Percentiles rank a stretch among this genome's conserved stretches.
Evolutionary conservation across 1,140 invertebrate genomes (phyloP).

Genomic region (Aphelenchoides besseyi): DNA sequence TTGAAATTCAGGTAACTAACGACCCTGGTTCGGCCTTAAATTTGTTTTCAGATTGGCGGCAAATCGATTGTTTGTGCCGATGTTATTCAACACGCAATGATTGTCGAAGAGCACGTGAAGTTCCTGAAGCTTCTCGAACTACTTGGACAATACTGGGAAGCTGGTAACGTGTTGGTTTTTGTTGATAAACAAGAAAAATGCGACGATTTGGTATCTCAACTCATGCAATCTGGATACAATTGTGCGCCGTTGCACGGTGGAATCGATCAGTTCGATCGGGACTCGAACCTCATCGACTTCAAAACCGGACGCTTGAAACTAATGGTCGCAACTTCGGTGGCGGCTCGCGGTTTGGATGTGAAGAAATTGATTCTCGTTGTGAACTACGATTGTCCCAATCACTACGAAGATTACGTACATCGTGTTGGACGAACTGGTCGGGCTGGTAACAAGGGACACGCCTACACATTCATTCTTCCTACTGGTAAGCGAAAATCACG

Average conservation of each 20-base stretch:
- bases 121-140: slow-evolving; percentile 95
- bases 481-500: slow-evolving; percentile 80
- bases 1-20: slow-evolving; percentile 77
- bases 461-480: slow-evolving; percentile 92
- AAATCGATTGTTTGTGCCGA: slow-evolving; percentile 95
- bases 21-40: slow-evolving; percentile 67
- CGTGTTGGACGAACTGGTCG: slow-evolving; percentile 80
- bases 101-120: slow-evolving; percentile 89
- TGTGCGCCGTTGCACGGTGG: slow-evolving; percentile 96
- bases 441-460: slow-evolving; percentile 91
- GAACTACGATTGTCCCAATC: slow-evolving; percentile 99
- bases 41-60: slow-evolving; percentile 70
- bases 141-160: slow-evolving; percentile 85
- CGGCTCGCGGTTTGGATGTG: slow-evolving; percentile 91
- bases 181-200: slow-evolving; percentile 98
- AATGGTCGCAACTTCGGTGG: slow-evolving; percentile 87
- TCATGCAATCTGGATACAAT: slow-evolving; percentile 90
- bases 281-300: slow-evolving; percentile 95
- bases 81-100: slow-evolving; percentile 85
- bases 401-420: slow-evolving; percentile 99
- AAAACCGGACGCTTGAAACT: slow-evolving; percentile 80
- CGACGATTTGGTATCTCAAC: slow-evolving; percentile 85
- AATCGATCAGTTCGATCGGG: slow-evolving; percentile 97
- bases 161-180: slow-evolving; percentile 91
- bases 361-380: slow-evolving; percentile 95